Base-by-base conservation (phyloP, 2,113 vertebrate genomes). In the Hyla sarda region DNA sequence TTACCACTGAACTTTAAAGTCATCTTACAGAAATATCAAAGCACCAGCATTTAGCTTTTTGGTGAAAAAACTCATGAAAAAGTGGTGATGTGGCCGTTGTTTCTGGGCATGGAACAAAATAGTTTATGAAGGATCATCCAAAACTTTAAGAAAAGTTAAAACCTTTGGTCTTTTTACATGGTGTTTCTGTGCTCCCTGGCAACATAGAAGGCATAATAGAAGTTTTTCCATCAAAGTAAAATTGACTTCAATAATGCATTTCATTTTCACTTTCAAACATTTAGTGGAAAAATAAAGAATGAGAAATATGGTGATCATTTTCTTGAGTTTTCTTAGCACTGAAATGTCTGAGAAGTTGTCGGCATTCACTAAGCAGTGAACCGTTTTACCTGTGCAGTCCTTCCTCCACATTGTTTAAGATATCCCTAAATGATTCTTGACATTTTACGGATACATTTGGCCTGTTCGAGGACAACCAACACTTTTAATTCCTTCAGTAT, bases 401-500 rank as follows among this genome's bases (percentile, higher is more conserved):
- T 41, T 45, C 60, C 3, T 41, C 54, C 30, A 65, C 48, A 48
- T 73, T 32, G 13, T 65, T 67, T 78, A n/a, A 10, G 6, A 79
- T 48, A 32, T 48, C 34, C 37, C 60, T 67, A 45, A 60, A 86
- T 82, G 34, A 45, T 58, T 45, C 19, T 19, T 62, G 67, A 78
- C 50, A 60, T 80, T 87, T 76, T 65, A 48, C 32, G 65, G 50
- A 47, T 47, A 28, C 32, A 34, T 41, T 32, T 32, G 76, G 34
- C 37, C 67, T n/a, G 17, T 25, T 60, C n/a, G 74, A 73, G 76
- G 76, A 82, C 78, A 87, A 81, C 47, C 52, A 81, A 28, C 65
- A 56, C 47, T 69, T 56, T 45, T 81, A 86, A 86, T 86, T 62
- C 50, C 67, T 81, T 73, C 77, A 60, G 54, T 81, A 73, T 81